A percentile compares a stretch with the other conserved stretches of the same genome.
These are phyloP conservation scores for Dermatemys mawii DNA, from an alignment of 2,113 vertebrate species.

Conservation along the genomic window DNA sequence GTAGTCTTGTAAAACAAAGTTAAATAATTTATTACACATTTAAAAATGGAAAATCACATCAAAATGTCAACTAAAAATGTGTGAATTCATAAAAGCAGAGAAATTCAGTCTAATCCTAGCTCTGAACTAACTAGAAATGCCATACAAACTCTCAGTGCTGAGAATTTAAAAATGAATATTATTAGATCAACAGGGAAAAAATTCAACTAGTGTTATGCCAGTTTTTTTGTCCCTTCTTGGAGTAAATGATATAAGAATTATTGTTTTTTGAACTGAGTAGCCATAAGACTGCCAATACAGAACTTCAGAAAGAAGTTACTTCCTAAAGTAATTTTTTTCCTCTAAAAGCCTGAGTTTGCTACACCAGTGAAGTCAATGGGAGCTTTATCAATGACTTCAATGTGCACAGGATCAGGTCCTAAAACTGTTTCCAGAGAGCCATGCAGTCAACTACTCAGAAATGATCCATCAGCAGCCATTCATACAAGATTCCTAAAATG, in stretches of 20 bases:
- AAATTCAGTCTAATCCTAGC: background rate
- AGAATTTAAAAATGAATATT: background rate
- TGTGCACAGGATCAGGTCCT: accelerated
- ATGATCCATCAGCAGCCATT: background rate
- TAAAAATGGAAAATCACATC: background rate
- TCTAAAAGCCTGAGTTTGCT: background rate
- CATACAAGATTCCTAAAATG: background rate
- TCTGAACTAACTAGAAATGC: background rate
- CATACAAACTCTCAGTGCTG: background rate
- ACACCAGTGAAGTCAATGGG: background rate
- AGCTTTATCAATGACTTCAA: background rate
- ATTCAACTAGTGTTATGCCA: background rate
- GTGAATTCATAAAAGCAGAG: background rate
- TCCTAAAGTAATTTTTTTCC: background rate
- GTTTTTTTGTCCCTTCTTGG: background rate
- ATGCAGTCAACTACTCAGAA: background rate
- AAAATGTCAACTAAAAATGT: background rate
- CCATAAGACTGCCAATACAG: background rate
- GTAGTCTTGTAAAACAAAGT: background rate
- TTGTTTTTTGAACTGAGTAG: background rate
- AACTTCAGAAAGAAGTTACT: background rate
- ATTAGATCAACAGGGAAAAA: background rate
- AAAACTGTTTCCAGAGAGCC: background rate
- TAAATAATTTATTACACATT: background rate
- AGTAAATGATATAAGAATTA: background rate